Conservation (phyloP, 2,113 vertebrate species). For the Urocitellus parryii region DNA sequence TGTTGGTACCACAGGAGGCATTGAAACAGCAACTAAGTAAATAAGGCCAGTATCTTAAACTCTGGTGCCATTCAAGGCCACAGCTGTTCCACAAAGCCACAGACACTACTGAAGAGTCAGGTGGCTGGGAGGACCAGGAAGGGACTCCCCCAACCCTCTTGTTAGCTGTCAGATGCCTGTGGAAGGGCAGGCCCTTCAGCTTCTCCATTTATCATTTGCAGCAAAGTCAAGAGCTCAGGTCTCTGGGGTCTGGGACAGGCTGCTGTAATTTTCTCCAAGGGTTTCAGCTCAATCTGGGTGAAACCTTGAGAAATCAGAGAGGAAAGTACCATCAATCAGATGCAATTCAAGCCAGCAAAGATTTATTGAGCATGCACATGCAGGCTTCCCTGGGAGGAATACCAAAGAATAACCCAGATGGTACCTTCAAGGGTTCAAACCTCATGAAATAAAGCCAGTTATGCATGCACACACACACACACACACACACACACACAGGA, state of each 20-base stretch:
- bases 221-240: background rate
- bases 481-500: background rate
- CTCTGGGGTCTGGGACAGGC: background rate
- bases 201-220: conserved; percentile 48
- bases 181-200: background rate
- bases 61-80: conserved; percentile 3
- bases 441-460: background rate
- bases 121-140: background rate
- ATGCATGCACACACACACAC: background rate
- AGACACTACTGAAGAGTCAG: background rate
- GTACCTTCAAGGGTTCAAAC: background rate
- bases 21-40: conserved; percentile 48
- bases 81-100: conserved; percentile 49
- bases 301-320: conserved; percentile 49
- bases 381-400: background rate
- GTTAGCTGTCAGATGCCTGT: background rate
- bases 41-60: background rate
- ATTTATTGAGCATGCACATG: background rate
- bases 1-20: background rate
- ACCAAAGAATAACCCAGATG: conserved; percentile 10
- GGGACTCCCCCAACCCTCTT: accelerated
- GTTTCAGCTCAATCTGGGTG: conserved; percentile 24
- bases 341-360: background rate
- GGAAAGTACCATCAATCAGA: conserved; percentile 41
- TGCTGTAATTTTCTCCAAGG: conserved; percentile 4